Conservation (phyloP, 2,113 vertebrate genomes). For the Sinocyclocheilus grahami region DNA sequence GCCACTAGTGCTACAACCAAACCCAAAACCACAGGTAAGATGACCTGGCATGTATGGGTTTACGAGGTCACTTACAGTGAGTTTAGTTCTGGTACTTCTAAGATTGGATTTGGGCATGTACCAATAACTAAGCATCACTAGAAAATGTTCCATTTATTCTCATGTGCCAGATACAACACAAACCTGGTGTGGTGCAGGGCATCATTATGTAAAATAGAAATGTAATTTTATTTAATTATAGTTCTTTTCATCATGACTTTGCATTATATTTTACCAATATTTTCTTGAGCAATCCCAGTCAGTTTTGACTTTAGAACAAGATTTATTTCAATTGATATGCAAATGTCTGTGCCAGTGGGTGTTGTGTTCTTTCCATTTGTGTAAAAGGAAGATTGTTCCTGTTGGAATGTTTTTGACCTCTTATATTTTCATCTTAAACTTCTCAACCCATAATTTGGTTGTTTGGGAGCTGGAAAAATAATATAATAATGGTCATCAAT, state of each 20-base stretch:
- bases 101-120: neutral
- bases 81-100: neutral
- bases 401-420: neutral
- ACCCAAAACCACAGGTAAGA: slow-evolving; percentile 68
- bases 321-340: neutral
- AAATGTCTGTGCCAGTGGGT: neutral
- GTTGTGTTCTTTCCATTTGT: neutral
- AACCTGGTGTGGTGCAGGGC: neutral
- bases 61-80: neutral
- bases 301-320: neutral
- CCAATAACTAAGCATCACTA: neutral
- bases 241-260: neutral
- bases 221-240: neutral
- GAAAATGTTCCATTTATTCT: neutral
- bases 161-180: too few relatives aligned
- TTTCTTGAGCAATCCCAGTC: neutral
- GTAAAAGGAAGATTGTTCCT: neutral
- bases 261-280: neutral
- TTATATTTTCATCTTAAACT: neutral
- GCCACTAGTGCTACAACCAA: slow-evolving; percentile 50
- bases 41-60: neutral
- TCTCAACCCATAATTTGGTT: neutral
- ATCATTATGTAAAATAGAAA: neutral
- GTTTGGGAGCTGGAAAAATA: neutral
- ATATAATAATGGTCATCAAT: neutral